Conservation (phyloP, 2,797 vertebrate genomes). For the Falco biarmicus region DNA sequence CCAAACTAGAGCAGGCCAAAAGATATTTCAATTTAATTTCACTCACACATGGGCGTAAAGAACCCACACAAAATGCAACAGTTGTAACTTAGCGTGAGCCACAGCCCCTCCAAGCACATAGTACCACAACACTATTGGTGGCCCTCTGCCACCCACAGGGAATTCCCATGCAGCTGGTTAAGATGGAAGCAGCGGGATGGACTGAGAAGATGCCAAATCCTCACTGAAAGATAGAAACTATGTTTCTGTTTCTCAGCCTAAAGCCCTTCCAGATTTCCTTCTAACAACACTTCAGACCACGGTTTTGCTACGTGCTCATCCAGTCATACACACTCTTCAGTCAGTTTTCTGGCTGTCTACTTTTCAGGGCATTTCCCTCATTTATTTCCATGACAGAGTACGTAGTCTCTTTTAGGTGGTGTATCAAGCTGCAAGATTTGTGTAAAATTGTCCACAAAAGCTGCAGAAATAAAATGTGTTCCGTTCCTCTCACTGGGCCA, state of each 20-base stretch:
- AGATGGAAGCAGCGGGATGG: neutral
- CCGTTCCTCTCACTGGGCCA: neutral
- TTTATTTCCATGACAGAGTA: neutral
- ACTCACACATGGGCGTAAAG: neutral
- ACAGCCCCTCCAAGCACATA: neutral
- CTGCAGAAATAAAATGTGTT: neutral
- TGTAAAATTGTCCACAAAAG: neutral
- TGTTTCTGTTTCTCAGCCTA: neutral
- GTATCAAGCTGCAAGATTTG: neutral
- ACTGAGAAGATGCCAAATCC: neutral
- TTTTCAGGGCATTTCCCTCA: neutral
- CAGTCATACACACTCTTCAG: neutral
- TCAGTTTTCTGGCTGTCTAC: neutral
- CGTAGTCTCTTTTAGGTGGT: neutral
- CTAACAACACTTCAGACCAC: neutral
- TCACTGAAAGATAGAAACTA: neutral
- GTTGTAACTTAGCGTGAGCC: neutral
- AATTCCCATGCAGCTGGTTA: neutral
- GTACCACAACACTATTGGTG: neutral
- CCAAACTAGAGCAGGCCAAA: neutral
- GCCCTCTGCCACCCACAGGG: neutral
- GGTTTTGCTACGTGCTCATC: neutral
- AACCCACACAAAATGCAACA: neutral
- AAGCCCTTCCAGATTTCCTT: neutral
- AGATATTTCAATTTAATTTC: neutral